A percentile compares a stretch with the other conserved stretches of the same genome.
Evolutionary conservation across 2,888 invertebrate species (phyloP).

Genomic region (Phengaris arion): DNA sequence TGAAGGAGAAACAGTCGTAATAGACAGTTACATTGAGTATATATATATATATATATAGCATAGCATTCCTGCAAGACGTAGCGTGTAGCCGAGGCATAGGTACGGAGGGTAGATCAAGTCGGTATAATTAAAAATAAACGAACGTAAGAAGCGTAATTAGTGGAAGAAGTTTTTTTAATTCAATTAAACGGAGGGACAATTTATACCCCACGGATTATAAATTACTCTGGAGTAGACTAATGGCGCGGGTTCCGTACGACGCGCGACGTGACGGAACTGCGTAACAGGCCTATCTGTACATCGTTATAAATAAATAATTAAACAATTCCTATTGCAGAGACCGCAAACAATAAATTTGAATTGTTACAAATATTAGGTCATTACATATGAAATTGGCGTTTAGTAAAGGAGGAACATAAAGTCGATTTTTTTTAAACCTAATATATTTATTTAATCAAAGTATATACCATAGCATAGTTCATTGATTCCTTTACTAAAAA

Average conservation of each 20-base stretch:
- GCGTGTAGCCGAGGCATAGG: background rate
- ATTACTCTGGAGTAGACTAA: background rate
- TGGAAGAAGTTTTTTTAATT: constrained; percentile 24
- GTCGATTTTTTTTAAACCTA: no score
- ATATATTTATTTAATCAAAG: no score
- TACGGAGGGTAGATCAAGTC: constrained; percentile 5
- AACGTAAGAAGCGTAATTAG: constrained; percentile 23
- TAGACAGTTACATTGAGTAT: no score
- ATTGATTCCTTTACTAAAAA: no score
- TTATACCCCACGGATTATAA: background rate
- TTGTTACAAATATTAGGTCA: no score
- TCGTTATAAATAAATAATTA: background rate
- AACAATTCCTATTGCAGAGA: background rate
- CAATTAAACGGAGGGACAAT: constrained; percentile 23
- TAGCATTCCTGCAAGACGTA: background rate
- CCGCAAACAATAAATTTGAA: no score
- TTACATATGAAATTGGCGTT: no score
- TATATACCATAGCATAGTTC: no score
- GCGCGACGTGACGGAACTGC: background rate
- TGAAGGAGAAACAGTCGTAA: no score
- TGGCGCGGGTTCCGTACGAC: background rate
- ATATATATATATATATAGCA: no score
- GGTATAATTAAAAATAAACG: constrained; percentile 14
- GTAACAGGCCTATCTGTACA: background rate
- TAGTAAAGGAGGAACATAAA: no score